Evolutionary conservation across 1,140 invertebrate genomes (phyloP).

Genomic region (Limonius californicus): DNA sequence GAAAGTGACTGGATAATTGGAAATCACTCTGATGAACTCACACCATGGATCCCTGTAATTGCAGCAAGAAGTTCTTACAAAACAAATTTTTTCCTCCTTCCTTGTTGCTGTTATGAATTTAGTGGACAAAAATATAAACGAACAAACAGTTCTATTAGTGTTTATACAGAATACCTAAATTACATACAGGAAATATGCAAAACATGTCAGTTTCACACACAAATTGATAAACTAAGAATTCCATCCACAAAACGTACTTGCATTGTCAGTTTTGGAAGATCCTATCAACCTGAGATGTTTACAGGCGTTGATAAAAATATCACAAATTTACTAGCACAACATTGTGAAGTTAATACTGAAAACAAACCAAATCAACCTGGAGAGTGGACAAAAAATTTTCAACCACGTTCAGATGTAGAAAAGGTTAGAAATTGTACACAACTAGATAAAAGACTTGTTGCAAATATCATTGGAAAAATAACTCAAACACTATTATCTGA

Average conservation of each 20-base stretch:
- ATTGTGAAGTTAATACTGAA: constrained; percentile 14
- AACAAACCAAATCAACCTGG: constrained; percentile 11
- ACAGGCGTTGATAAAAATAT: constrained; percentile 43
- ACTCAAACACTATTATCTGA: constrained; percentile 43
- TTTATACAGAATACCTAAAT: constrained; percentile 81
- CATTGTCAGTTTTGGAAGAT: constrained; percentile 65
- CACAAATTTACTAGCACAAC: constrained; percentile 23
- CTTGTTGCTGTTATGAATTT: constrained; percentile 93
- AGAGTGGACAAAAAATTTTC: constrained; percentile 56
- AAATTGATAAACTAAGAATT: constrained; percentile 84
- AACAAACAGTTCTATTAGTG: constrained; percentile 61
- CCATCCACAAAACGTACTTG: constrained; percentile 93
- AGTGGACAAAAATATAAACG: constrained; percentile 78
- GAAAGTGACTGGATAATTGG: constrained; percentile 93
- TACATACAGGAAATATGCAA: constrained; percentile 69
- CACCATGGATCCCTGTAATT: constrained; percentile 95
- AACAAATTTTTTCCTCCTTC: constrained; percentile 84
- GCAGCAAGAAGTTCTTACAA: constrained; percentile 66
- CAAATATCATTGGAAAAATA: constrained; percentile 57
- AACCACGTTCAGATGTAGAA: constrained; percentile 63
- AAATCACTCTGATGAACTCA: constrained; percentile 98
- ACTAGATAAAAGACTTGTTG: constrained; percentile 64
- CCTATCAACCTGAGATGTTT: constrained; percentile 45
- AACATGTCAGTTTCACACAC: constrained; percentile 71
- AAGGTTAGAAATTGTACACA: constrained; percentile 82